Evolutionary conservation across 2,113 vertebrate genomes (phyloP).

Genomic region (Thunnus thynnus): DNA sequence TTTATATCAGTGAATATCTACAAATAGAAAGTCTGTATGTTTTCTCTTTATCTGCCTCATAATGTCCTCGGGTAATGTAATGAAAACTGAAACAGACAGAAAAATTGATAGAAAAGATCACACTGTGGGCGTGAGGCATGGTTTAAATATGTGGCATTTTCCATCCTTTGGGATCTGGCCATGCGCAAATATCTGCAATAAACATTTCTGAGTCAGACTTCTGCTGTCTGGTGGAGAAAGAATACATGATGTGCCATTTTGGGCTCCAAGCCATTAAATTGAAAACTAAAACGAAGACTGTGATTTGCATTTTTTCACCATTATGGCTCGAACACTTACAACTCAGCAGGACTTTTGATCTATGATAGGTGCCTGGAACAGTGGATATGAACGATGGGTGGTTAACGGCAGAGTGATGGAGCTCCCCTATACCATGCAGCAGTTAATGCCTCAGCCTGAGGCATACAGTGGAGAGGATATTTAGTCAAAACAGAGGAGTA

Average conservation of each 20-base stretch:
- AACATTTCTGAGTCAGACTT: constrained; percentile 51
- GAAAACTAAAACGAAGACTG: constrained; percentile 26
- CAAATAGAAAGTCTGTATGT: constrained; percentile 45
- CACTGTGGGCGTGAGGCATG: constrained; percentile 52
- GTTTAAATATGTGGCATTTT: constrained; percentile 49
- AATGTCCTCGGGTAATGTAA: constrained; percentile 37
- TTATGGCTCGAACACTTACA: constrained; percentile 47
- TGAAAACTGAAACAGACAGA: constrained; percentile 44
- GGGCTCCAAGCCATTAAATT: constrained; percentile 10
- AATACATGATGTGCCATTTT: constrained; percentile 16
- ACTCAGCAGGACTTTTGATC: constrained; percentile 53
- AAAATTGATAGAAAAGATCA: constrained; percentile 35
- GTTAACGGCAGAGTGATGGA: constrained; percentile 57
- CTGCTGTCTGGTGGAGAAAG: constrained; percentile 31
- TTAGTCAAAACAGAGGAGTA: constrained; percentile 13
- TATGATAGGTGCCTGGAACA: constrained; percentile 38
- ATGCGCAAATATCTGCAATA: constrained; percentile 50
- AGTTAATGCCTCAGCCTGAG: constrained; percentile 39
- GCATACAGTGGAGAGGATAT: constrained; percentile 24
- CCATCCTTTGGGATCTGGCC: constrained; percentile 47
- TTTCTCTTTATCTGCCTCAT: constrained; percentile 62
- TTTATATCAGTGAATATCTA: constrained; percentile 27
- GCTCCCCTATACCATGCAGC: constrained; percentile 41
- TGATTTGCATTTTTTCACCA: constrained; percentile 66
- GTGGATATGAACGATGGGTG: constrained; percentile 64